Evolutionary conservation across 1,140 invertebrate species (phyloP).

Genomic region (Chlorops oryzae): DNA sequence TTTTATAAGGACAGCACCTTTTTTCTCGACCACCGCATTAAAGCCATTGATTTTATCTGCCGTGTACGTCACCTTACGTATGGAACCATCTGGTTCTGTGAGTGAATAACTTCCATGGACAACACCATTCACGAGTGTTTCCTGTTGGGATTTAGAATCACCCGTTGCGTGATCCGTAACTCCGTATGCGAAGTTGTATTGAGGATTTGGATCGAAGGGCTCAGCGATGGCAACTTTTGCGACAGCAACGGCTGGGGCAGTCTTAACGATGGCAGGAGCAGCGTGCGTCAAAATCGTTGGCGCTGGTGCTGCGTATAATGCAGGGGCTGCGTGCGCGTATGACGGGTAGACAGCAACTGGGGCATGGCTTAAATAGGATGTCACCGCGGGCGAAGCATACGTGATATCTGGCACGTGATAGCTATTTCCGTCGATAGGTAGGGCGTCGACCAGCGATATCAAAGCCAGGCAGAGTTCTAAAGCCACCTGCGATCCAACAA

Average conservation of each 20-base stretch:
- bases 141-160: slow-evolving; percentile 60
- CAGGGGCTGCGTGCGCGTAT: slow-evolving; percentile 16
- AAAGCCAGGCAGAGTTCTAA: slow-evolving; percentile 31
- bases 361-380: slow-evolving; percentile 27
- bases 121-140: slow-evolving; percentile 56
- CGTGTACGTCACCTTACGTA: slow-evolving; percentile 56
- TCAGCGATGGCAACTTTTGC: slow-evolving; percentile 50
- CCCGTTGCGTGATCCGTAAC: slow-evolving; percentile 65
- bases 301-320: slow-evolving; percentile 26
- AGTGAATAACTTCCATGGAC: slow-evolving; percentile 59
- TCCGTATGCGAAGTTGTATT: slow-evolving; percentile 66
- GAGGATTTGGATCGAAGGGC: slow-evolving; percentile 62
- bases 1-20: slow-evolving; percentile 44
- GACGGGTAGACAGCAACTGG: slow-evolving; percentile 22
- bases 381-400: slow-evolving; percentile 20
- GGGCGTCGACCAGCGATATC: slow-evolving; percentile 22
- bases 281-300: slow-evolving; percentile 35
- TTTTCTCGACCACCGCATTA: slow-evolving; percentile 57
- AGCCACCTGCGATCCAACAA: slow-evolving; percentile 26
- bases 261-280: slow-evolving; percentile 33
- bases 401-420: slow-evolving; percentile 18
- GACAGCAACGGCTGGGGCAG: slow-evolving; percentile 37
- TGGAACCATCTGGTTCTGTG: slow-evolving; percentile 59
- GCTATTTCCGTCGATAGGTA: slow-evolving; percentile 32
- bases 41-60: slow-evolving; percentile 57